Evolutionary conservation across 2,888 invertebrate species (phyloP).

Genomic region (Acanthosepion lycidas): DNA sequence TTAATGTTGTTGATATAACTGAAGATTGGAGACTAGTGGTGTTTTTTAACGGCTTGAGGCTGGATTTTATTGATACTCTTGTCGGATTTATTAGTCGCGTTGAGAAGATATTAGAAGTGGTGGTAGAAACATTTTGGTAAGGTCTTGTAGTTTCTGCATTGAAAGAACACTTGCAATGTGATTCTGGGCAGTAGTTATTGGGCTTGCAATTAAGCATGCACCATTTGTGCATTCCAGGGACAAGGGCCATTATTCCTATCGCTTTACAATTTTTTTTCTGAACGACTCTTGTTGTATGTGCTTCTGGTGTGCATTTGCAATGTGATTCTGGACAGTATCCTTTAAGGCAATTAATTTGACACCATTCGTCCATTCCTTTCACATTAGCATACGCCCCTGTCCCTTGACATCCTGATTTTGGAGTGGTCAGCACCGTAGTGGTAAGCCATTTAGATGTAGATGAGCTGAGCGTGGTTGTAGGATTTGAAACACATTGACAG

Average conservation of each 20-base stretch:
- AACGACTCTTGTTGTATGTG: not conserved
- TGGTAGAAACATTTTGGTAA: too few relatives aligned
- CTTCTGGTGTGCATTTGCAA: not conserved
- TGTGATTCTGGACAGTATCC: not conserved
- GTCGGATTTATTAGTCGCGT: too few relatives aligned
- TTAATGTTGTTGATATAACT: too few relatives aligned
- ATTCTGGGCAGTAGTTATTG: not conserved
- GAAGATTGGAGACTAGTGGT: too few relatives aligned
- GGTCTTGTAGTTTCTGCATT: not conserved
- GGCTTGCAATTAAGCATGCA: not conserved
- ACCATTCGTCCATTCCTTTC: not conserved
- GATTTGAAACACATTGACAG: not conserved
- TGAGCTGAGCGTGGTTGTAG: too few relatives aligned
- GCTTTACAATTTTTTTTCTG: not conserved
- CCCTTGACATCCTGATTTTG: too few relatives aligned
- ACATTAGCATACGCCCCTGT: too few relatives aligned
- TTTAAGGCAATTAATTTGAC: not conserved
- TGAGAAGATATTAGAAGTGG: too few relatives aligned
- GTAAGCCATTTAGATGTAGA: too few relatives aligned
- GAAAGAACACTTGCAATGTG: not conserved
- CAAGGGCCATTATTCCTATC: not conserved
- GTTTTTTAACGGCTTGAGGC: too few relatives aligned
- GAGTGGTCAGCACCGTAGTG: too few relatives aligned
- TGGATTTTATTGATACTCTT: too few relatives aligned
- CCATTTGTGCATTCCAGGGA: not conserved